phyloP scores from a whole-genome alignment of 2,113 vertebrate species.

The Sigmodon hispidus region DNA sequence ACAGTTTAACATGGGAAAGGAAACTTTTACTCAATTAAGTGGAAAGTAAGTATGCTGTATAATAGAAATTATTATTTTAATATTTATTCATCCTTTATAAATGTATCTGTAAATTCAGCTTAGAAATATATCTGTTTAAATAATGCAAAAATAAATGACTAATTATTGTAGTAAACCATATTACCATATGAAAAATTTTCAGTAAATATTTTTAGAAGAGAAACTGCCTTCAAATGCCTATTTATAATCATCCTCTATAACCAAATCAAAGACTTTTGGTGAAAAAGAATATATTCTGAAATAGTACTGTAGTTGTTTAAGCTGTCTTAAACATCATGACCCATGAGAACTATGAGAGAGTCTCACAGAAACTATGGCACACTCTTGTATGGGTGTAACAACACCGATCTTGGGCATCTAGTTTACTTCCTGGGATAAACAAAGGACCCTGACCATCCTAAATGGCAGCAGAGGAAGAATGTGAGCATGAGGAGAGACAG shows the following conservation, averaged over 20 bases:
- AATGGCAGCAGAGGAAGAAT: background rate
- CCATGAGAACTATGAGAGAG: background rate
- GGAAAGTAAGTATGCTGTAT: background rate
- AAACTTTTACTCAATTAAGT: conserved; percentile 17
- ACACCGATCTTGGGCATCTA: background rate
- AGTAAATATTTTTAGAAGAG: background rate
- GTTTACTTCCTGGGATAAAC: background rate
- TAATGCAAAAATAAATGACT: background rate
- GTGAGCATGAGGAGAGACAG: rapidly evolving
- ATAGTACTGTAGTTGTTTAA: background rate
- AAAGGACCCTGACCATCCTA: background rate
- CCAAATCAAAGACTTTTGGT: background rate
- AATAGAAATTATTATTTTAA: background rate
- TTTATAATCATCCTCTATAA: background rate
- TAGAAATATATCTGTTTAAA: background rate
- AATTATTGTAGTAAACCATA: background rate
- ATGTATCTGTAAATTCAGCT: background rate
- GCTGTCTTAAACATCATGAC: background rate
- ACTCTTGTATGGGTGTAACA: background rate
- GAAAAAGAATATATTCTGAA: background rate
- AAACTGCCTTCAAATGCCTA: background rate
- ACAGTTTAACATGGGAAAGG: conserved; percentile 10
- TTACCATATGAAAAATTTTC: background rate
- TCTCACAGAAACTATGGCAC: background rate
- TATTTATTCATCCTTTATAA: conserved; percentile 7